phyloP scores from a whole-genome alignment of 2,113 vertebrate species.

The Amblyopsis rosae region DNA sequence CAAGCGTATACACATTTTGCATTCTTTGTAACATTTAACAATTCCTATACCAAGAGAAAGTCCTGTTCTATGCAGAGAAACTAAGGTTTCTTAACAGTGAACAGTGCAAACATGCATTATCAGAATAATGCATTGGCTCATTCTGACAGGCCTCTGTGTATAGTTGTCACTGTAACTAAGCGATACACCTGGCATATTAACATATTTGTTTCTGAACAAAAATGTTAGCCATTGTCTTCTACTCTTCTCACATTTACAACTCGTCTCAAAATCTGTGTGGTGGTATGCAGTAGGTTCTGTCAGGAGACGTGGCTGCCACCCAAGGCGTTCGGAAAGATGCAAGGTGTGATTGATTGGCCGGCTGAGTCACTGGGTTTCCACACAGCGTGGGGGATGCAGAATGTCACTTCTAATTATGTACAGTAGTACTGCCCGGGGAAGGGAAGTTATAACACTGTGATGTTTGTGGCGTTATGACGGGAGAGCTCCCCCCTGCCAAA shows the following conservation, averaged over 20 bases:
- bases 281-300: not conserved
- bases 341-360: conserved; percentile 53
- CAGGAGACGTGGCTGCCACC: conserved; percentile 28
- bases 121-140: conserved; percentile 3
- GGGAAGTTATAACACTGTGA: conserved; percentile 50
- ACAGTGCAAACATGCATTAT: too few species aligned
- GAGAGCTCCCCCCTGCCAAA: conserved; percentile 19
- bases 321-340: conserved; percentile 34
- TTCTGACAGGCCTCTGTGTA: conserved; percentile 4
- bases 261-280: not conserved
- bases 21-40: not conserved
- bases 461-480: conserved; percentile 62
- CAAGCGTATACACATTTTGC: not conserved
- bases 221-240: not conserved
- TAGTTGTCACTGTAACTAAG: not conserved
- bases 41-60: not conserved
- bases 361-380: conserved; percentile 49
- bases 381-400: conserved; percentile 43
- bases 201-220: not conserved
- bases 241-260: not conserved
- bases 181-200: too few species aligned
- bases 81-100: too few species aligned
- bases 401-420: conserved; percentile 66
- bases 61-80: conserved; percentile 6
- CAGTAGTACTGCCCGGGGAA: conserved; percentile 37